Evolutionary conservation across 64 coral and sea anemone genomes (phyloP), one percentile per base, ranked within the genome.

Genomic region (Catalaphyllia jardinei): DNA sequence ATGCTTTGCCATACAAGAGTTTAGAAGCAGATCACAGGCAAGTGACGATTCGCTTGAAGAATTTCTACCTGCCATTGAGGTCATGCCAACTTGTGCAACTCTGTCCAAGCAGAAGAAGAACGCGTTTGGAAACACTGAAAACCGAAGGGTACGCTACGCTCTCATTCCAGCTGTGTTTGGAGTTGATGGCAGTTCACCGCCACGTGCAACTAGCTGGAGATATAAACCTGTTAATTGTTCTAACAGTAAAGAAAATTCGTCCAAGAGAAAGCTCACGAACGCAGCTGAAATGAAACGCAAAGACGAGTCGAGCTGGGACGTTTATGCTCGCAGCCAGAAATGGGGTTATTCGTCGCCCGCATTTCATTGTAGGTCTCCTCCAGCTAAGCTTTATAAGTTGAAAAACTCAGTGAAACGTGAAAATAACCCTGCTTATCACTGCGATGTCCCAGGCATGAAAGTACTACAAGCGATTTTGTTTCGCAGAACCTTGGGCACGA

Each of bases 361-460:
- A 8, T 83, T 83, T 46, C 80, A 31, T 27, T 67, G 30, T 62
- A 83, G 80, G 39, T 64, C 80, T 83, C 61, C 61, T 19, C 80
- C 80, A 11, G 16, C 30, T 83, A 61, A 67, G 22, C 60, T 83
- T 17, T 67, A 83, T 33, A 83, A 83, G 33, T 39, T 67, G 20
- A 67, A 67, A 83, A 83, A 83, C 18, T 10, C 80, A n/a, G 3
- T 67, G 62, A 63, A 69, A 39, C 17, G 11, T 65, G 80, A 83
- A 65, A 8, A 83, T n/a, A 25, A 42, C 12, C 42, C 80, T 2
- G 19, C 59, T 31, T 20, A 62, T 22, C 18, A 65, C 0, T 27
- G 31, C 18, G 61, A 25, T 39, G 60, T 83, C n/a, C 33, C 80
- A 12, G 80, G 62, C 2, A 83, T 83, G 61, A 39, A 31, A 4